phyloP scores from a whole-genome alignment of 1,140 invertebrate species.

The Brachionus rubens region DNA sequence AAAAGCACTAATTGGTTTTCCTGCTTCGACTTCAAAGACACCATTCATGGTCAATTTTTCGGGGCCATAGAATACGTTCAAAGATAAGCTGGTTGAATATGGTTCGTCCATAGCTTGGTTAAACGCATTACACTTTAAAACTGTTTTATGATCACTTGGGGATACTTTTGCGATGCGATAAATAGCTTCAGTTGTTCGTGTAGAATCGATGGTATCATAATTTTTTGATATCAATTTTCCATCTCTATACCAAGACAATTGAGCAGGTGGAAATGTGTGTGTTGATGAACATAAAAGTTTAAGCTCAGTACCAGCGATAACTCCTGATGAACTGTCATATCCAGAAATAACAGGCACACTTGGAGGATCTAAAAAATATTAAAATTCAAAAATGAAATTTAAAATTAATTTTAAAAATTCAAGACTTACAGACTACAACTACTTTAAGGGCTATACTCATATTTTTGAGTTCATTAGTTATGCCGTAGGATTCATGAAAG shows the following conservation, averaged over 20 bases:
- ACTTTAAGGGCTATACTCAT: slow-evolving; percentile 32
- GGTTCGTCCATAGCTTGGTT: slow-evolving; percentile 44
- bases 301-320: slow-evolving; percentile 22
- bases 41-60: slow-evolving; percentile 37
- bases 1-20: neutral
- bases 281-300: slow-evolving; percentile 1
- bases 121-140: slow-evolving; percentile 30
- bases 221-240: slow-evolving; percentile 24
- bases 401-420: neutral
- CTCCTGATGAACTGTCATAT: neutral
- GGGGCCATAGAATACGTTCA: slow-evolving; percentile 38
- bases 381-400: neutral
- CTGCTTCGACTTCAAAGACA: slow-evolving; percentile 18
- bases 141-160: neutral
- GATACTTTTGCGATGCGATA: slow-evolving; percentile 26
- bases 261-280: slow-evolving; percentile 24
- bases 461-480: neutral
- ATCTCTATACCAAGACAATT: slow-evolving; percentile 39
- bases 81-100: neutral
- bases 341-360: slow-evolving; percentile 16
- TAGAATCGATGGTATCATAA: slow-evolving; percentile 18
- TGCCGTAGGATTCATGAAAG: slow-evolving; percentile 35
- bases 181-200: slow-evolving; percentile 14
- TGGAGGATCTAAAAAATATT: slow-evolving; percentile 23
- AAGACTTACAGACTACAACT: slow-evolving; percentile 45